Evolutionary conservation across 1,140 invertebrate species (phyloP).

Genomic region (Bombus turneri): DNA sequence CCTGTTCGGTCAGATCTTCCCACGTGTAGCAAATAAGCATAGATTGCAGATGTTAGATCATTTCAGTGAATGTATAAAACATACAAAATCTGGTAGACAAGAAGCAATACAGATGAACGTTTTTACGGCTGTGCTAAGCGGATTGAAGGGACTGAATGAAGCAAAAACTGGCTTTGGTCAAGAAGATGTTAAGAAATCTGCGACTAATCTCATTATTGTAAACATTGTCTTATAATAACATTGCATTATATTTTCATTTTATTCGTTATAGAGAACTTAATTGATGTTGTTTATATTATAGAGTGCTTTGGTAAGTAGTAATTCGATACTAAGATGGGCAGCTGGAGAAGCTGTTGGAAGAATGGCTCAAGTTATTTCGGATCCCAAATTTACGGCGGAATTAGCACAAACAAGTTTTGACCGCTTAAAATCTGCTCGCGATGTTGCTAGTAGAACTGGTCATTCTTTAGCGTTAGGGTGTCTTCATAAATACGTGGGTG

Average conservation of each 20-base stretch:
- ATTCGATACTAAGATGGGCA: conserved; percentile 93
- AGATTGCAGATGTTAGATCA: conserved; percentile 98
- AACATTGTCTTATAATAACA: conserved; percentile 6
- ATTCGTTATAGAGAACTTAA: neutral
- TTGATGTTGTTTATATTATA: conserved; percentile 71
- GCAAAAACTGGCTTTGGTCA: conserved; percentile 93
- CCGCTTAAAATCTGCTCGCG: conserved; percentile 92
- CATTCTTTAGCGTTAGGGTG: conserved; percentile 96
- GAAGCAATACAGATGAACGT: conserved; percentile 99
- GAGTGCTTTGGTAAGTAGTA: conserved; percentile 91
- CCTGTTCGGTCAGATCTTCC: conserved; percentile 97
- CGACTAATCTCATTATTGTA: conserved; percentile 90
- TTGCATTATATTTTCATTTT: neutral
- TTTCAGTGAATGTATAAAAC: conserved; percentile 96
- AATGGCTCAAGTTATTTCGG: conserved; percentile 93
- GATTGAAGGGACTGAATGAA: conserved; percentile 94
- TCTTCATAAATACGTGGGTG: conserved; percentile 94
- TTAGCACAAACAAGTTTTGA: conserved; percentile 96
- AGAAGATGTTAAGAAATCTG: conserved; percentile 94
- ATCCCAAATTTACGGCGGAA: conserved; percentile 94
- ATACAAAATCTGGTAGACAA: conserved; percentile 94
- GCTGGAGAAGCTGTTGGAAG: conserved; percentile 94
- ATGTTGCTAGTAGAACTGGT: conserved; percentile 94
- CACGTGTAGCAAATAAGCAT: conserved; percentile 97
- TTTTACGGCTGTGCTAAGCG: conserved; percentile 95